Percentiles rank a stretch among this genome's conserved stretches.
Evolutionary conservation across 2,797 vertebrate species (phyloP).

Genomic region (Bradypodion pumilum): DNA sequence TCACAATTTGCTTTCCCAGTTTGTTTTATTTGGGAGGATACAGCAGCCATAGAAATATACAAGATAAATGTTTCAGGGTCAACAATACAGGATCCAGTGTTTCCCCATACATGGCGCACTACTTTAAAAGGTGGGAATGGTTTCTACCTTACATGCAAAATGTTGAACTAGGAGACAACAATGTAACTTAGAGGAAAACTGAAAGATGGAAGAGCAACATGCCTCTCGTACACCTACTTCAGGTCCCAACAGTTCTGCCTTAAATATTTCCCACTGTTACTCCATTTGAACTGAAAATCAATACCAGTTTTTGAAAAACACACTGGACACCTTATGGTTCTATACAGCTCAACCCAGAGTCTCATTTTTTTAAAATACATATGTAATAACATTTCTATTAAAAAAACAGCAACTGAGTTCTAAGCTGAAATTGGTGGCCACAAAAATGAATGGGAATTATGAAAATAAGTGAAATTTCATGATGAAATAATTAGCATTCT

Average conservation of each 20-base stretch:
- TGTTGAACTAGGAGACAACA: background rate
- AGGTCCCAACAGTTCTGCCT: background rate
- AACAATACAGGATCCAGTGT: background rate
- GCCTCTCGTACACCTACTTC: too few species aligned
- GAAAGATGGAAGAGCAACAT: background rate
- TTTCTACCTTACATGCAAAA: background rate
- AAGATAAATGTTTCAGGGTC: background rate
- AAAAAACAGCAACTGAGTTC: background rate
- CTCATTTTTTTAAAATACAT: too few species aligned
- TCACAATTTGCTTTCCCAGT: background rate
- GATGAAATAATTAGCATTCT: too few species aligned
- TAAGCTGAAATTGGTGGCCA: background rate
- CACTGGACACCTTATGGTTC: background rate
- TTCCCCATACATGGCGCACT: background rate
- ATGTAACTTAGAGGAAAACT: background rate
- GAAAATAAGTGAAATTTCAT: background rate
- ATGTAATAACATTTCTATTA: background rate
- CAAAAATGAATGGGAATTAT: background rate
- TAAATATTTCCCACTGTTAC: background rate
- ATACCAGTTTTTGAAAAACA: background rate
- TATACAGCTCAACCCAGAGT: background rate
- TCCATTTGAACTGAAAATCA: background rate
- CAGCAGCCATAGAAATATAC: background rate
- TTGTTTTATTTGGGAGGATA: background rate
- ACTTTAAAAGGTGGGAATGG: background rate